A percentile compares a stretch with the other conserved stretches of the same genome.
phyloP scores from a whole-genome alignment of 2,113 vertebrate genomes.

The Dinomys branickii region DNA sequence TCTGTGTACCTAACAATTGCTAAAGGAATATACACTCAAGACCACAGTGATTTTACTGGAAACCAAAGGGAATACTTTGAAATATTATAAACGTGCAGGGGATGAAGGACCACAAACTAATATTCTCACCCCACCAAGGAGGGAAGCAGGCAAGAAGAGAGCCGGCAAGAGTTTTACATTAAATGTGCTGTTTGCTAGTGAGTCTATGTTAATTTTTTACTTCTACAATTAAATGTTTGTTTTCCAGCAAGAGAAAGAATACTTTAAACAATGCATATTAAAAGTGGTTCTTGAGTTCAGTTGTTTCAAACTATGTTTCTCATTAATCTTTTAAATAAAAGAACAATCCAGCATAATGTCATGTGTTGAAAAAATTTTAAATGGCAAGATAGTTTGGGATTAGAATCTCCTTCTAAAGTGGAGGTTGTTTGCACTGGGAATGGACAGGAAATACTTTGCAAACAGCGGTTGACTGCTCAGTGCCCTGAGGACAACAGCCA shows the following conservation, averaged over 20 bases:
- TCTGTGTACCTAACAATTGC: background rate
- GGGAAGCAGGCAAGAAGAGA: background rate
- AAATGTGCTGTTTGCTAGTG: background rate
- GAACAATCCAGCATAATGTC: constrained; percentile 6
- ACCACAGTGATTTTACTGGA: background rate
- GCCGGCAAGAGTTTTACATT: background rate
- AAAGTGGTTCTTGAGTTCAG: constrained; percentile 34
- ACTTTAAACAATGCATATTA: background rate
- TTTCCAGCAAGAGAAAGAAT: background rate
- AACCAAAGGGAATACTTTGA: background rate
- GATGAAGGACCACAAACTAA: background rate
- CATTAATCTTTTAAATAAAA: constrained; percentile 58
- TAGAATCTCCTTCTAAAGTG: background rate
- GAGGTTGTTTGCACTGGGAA: constrained; percentile 47
- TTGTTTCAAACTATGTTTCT: constrained; percentile 35
- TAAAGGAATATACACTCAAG: background rate
- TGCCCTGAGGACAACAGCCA: background rate
- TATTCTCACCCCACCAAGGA: background rate
- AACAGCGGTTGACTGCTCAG: constrained; percentile 42
- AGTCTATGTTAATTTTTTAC: background rate
- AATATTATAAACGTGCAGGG: background rate
- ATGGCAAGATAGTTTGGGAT: constrained; percentile 44
- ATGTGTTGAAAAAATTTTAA: constrained; percentile 35
- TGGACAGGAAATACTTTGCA: constrained; percentile 54
- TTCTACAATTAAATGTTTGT: constrained; percentile 3